A percentile compares a stretch with the other conserved stretches of the same genome.
Evolutionary conservation across 2,797 vertebrate genomes (phyloP).

Genomic region (Myotis myotis): DNA sequence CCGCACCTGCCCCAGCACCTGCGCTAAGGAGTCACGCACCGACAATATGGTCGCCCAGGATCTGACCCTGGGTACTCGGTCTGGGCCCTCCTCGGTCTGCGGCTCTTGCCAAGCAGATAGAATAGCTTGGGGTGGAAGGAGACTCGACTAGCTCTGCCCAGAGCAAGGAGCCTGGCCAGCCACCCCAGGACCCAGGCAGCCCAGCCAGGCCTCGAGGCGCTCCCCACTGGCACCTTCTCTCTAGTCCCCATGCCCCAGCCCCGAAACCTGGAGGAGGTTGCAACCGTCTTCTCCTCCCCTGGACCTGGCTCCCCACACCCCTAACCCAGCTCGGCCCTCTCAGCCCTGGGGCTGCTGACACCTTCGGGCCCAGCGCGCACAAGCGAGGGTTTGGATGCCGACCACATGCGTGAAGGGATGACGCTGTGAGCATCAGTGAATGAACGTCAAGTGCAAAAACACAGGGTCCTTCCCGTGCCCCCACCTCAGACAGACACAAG

Average conservation of each 20-base stretch:
- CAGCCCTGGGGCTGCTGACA: fast-evolving
- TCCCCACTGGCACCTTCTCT: too few relatives aligned
- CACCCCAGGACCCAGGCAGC: fast-evolving
- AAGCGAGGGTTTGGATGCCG: fast-evolving
- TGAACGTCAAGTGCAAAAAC: background rate
- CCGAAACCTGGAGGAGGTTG: background rate
- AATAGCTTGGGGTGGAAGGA: too few relatives aligned
- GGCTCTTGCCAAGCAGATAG: background rate
- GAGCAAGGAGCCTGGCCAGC: fast-evolving
- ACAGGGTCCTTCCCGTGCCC: background rate
- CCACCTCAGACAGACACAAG: background rate
- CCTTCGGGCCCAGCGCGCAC: too few relatives aligned
- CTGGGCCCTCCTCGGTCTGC: background rate
- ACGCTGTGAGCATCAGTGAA: background rate
- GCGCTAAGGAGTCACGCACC: background rate
- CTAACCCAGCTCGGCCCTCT: background rate
- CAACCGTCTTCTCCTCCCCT: fast-evolving
- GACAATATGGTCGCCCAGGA: fast-evolving
- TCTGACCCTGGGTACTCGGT: background rate
- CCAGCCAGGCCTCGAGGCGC: background rate
- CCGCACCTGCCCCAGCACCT: fast-evolving
- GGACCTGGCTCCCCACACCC: background rate
- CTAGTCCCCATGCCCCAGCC: background rate
- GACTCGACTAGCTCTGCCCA: background rate
- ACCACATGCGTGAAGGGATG: fast-evolving